Evolutionary conservation across 2,888 invertebrate species (phyloP).

Genomic region (Drosophila vallismaia): DNA sequence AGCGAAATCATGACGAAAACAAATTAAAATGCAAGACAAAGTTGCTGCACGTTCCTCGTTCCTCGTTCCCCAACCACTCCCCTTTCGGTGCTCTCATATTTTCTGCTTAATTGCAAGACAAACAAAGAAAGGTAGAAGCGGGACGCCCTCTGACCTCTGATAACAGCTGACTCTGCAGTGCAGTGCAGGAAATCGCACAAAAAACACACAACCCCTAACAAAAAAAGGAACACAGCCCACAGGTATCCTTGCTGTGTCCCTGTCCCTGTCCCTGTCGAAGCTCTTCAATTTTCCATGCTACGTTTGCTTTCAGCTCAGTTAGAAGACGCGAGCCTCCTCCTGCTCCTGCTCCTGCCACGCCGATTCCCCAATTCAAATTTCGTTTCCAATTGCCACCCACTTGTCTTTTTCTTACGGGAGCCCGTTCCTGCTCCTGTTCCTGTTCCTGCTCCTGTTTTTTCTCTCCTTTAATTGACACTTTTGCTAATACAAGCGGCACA

Average conservation of each 20-base stretch:
- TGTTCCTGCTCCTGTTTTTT: conserved; percentile 1
- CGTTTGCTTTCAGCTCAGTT: conserved; percentile 70
- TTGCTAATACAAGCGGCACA: conserved; percentile 66
- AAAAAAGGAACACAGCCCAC: too few species aligned
- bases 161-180: conserved; percentile 37
- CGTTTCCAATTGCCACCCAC: conserved; percentile 14
- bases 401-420: too few species aligned
- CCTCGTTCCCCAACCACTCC: background rate
- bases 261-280: conserved; percentile 20
- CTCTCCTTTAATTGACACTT: conserved; percentile 80
- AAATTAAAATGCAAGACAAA: conserved; percentile 53
- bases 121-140: conserved; percentile 12
- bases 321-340: conserved; percentile 45
- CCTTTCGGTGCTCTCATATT: conserved; percentile 3
- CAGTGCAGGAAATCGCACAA: conserved; percentile 20
- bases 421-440: background rate
- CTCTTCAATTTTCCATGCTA: conserved; percentile 63
- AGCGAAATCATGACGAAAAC: conserved; percentile 51
- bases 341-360: too few species aligned
- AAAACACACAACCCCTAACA: too few species aligned
- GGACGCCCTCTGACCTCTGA: conserved; percentile 3
- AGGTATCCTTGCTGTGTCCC: too few species aligned
- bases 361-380: conserved; percentile 19
- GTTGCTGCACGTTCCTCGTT: conserved; percentile 29
- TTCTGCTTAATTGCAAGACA: conserved; percentile 46